These are phyloP conservation scores for Protosalanx chinensis DNA, from an alignment of 2,797 vertebrate genomes.

Conservation along the genomic window DNA sequence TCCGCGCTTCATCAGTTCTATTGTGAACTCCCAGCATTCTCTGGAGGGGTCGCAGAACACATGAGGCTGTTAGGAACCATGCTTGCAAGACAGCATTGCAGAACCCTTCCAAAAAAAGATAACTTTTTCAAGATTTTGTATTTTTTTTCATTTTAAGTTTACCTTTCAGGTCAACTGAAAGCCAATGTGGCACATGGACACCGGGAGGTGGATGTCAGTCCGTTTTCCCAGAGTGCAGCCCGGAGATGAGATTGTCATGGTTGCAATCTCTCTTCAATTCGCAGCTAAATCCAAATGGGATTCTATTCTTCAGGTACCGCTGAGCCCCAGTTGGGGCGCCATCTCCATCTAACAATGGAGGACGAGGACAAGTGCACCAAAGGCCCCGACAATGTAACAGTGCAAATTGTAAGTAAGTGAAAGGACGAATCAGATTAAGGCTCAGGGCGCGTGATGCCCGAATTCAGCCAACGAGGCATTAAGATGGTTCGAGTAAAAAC, in stretches of 20 bases:
- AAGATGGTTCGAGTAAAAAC: conserved; percentile 21
- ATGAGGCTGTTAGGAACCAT: background rate
- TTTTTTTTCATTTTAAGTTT: background rate
- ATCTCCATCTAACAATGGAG: conserved; percentile 56
- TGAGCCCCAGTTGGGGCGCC: conserved; percentile 46
- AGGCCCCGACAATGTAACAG: conserved; percentile 49
- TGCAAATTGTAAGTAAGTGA: conserved; percentile 43
- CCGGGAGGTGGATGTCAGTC: background rate
- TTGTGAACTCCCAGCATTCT: conserved; percentile 12
- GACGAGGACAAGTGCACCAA: conserved; percentile 46
- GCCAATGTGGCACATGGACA: background rate
- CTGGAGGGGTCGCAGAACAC: conserved; percentile 8
- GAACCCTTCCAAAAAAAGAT: background rate
- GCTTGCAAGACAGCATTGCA: background rate
- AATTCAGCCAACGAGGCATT: conserved; percentile 33
- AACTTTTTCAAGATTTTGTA: too few species aligned
- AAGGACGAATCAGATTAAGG: conserved; percentile 49
- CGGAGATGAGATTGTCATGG: conserved; percentile 29
- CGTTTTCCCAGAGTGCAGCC: conserved; percentile 4
- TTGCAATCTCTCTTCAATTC: conserved; percentile 41
- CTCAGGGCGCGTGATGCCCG: conserved; percentile 34
- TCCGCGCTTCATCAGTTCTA: background rate
- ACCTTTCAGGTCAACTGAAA: background rate
- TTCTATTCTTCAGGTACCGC: conserved; percentile 49
- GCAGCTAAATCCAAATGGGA: conserved; percentile 57